Evolutionary conservation across 2,113 vertebrate genomes (phyloP).

Genomic region (Platysteira castanea): DNA sequence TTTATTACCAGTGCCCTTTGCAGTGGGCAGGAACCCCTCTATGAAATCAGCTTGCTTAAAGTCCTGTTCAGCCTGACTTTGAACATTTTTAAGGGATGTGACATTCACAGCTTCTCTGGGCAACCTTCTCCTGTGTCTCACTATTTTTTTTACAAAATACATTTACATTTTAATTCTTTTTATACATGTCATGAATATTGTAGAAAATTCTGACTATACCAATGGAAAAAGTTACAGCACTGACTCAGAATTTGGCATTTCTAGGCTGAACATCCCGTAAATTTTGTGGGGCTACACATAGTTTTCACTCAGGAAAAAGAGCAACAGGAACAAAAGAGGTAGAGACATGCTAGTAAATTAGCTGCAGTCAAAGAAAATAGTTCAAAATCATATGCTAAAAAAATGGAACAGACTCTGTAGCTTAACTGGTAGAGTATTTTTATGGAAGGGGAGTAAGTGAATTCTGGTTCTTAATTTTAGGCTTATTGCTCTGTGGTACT

Average conservation of each 20-base stretch:
- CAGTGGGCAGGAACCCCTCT: background rate
- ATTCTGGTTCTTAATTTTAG: background rate
- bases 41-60: background rate
- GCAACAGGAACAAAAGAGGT: background rate
- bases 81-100: background rate
- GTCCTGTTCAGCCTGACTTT: background rate
- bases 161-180: background rate
- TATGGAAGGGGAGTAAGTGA: background rate
- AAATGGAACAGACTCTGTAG: background rate
- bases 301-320: background rate
- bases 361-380: background rate
- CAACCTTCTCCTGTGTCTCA: background rate
- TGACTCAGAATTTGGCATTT: background rate
- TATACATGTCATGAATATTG: background rate
- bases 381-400: background rate
- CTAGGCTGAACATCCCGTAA: background rate
- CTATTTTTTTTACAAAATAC: background rate
- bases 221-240: background rate
- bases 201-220: background rate
- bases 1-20: background rate
- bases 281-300: background rate
- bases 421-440: background rate
- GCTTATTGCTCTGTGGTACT: background rate
- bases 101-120: background rate
- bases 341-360: background rate